These are phyloP conservation scores for Beris morrisii DNA, from an alignment of 2,888 invertebrate genomes.

Conservation along the genomic window DNA sequence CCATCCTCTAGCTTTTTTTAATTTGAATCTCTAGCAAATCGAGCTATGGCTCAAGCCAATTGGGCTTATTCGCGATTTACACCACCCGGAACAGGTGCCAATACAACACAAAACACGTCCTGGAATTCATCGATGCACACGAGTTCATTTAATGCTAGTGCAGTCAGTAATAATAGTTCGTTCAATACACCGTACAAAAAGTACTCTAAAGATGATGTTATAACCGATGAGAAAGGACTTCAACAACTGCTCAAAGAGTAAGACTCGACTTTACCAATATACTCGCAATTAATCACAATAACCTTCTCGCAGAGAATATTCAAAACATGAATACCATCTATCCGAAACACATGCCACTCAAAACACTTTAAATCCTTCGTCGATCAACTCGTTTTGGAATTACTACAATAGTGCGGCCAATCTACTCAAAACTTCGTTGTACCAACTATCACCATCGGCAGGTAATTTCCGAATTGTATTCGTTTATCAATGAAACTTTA, in stretches of 20 bases:
- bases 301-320: constrained; percentile 43
- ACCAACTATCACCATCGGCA: constrained; percentile 52
- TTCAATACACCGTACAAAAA: constrained; percentile 51
- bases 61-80: constrained; percentile 49
- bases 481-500: background rate
- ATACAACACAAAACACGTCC: constrained; percentile 45
- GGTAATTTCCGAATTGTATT: constrained; percentile 37
- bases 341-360: constrained; percentile 44
- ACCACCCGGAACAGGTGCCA: constrained; percentile 42
- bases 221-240: constrained; percentile 58
- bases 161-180: constrained; percentile 43
- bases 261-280: constrained; percentile 43
- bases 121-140: constrained; percentile 47
- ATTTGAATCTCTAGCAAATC: constrained; percentile 22
- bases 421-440: constrained; percentile 52
- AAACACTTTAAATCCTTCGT: constrained; percentile 43
- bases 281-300: background rate
- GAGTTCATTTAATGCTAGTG: constrained; percentile 47
- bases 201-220: constrained; percentile 53
- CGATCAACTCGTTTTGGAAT: constrained; percentile 55
- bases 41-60: constrained; percentile 42
- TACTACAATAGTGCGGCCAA: constrained; percentile 54
- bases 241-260: constrained; percentile 56
- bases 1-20: background rate
- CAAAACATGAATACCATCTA: constrained; percentile 47